Conservation (phyloP, 2,888 invertebrate genomes). For the Strigamia crassipes region DNA sequence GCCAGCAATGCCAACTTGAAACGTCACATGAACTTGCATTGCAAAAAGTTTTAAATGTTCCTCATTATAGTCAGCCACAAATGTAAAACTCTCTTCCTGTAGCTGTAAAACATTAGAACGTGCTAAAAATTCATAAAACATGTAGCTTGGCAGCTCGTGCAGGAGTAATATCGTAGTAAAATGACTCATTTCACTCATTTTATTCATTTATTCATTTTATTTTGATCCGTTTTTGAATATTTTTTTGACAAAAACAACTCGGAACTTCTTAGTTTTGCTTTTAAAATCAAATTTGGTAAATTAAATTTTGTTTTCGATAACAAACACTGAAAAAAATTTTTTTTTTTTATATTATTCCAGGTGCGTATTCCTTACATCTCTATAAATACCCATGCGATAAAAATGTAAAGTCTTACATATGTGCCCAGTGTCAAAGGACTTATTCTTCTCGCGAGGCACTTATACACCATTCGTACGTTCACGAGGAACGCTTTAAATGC, state of each 20-base stretch:
- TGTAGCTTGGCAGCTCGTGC: too few species aligned
- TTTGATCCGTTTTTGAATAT: too few species aligned
- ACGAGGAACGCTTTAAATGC: constrained; percentile 41
- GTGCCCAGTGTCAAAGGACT: neutral
- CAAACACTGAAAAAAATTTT: neutral
- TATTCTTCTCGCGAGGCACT: constrained; percentile 35
- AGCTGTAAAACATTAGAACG: too few species aligned
- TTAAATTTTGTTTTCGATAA: neutral
- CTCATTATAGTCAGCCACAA: neutral
- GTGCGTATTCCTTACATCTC: neutral
- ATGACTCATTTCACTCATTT: too few species aligned
- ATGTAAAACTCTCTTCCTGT: neutral
- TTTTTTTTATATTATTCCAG: neutral
- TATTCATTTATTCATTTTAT: too few species aligned
- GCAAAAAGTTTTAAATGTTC: constrained; percentile 4
- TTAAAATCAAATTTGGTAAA: neutral
- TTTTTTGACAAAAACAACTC: neutral
- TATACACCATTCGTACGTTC: constrained; percentile 30
- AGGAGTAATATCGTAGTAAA: too few species aligned
- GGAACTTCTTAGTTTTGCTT: neutral
- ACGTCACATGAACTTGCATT: constrained; percentile 35
- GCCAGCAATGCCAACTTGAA: constrained; percentile 44
- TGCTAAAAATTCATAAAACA: too few species aligned
- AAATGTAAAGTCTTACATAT: neutral
- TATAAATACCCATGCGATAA: constrained; percentile 1